Base-by-base conservation (phyloP, 2,888 invertebrate genomes). In the Dryomyza anilis region DNA sequence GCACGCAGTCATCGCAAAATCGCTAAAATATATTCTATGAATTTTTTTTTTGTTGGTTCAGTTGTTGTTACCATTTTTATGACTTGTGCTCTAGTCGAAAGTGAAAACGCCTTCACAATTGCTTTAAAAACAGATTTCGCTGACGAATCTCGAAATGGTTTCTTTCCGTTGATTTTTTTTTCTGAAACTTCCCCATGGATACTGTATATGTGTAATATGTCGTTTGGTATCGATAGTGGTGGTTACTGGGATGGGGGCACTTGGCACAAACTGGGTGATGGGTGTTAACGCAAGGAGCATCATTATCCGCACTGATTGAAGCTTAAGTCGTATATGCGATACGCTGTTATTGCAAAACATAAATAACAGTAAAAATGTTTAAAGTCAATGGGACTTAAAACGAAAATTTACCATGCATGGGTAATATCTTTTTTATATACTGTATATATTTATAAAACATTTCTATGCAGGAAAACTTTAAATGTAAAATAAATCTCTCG, bases 301-400 rank as follows among this genome's bases (percentile, higher is more conserved):
- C 75, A 76, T 76, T 77, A 76, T 76, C 75, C 75, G 71, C 72
- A 69, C 68, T 70, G 67, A 77, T 73, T 74, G 74, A 71, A 69
- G 71, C 73, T 74, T 69, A 71, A 76, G 70, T 72, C 69, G 74
- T 72, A 19, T 23, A 5, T 30, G 19, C 23, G 33, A 55, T 36
- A n/a, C 3, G 39, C 3, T 39, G 39, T 39, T 7, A n/a, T 39
- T 5, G 39, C n/a, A 3, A 7, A 3, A n/a, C n/a, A n/a, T n/a
- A 39, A 39, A 39, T n/a, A 39, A 39, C 39, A n/a, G 39, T 7
- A 14, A 2, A 39, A 39, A 39, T 39, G n/a, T n/a, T 39, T 3
- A n/a, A n/a, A 39, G 39, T 39, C 39, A 39, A 39, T 39, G n/a
- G n/a, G 14, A 39, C n/a, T 3, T 7, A n/a, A 39, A 39, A n/a